These are phyloP conservation scores for Andrena cerasifolii DNA, from an alignment of 1,140 invertebrate species.

Conservation along the genomic window DNA sequence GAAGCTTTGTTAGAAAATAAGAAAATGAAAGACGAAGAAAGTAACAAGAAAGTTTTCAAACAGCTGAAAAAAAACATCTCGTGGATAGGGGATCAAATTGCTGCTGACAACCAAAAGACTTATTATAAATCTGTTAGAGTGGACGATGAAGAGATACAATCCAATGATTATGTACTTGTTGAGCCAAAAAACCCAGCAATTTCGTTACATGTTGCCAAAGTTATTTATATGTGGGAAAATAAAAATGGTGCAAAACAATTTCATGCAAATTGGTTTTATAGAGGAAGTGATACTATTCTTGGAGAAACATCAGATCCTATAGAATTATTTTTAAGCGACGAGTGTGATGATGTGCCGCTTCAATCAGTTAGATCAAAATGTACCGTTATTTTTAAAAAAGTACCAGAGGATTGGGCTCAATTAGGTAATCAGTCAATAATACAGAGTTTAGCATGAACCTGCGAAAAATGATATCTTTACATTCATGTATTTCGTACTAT, in stretches of 20 bases:
- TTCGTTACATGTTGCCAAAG: slow-evolving; percentile 86
- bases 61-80: slow-evolving; percentile 77
- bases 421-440: slow-evolving; percentile 52
- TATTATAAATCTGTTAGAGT: slow-evolving; percentile 71
- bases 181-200: slow-evolving; percentile 86
- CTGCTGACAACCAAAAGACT: slow-evolving; percentile 46
- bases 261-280: slow-evolving; percentile 83
- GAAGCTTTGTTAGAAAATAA: slow-evolving; percentile 77
- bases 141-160: slow-evolving; percentile 67
- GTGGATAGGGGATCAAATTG: slow-evolving; percentile 84
- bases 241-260: slow-evolving; percentile 58
- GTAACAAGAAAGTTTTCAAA: slow-evolving; percentile 72
- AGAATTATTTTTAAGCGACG: slow-evolving; percentile 90
- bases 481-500: not conserved
- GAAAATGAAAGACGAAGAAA: slow-evolving; percentile 62
- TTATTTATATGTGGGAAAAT: slow-evolving; percentile 87
- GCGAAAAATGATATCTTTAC: not conserved
- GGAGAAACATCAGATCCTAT: slow-evolving; percentile 91
- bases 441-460: slow-evolving; percentile 1
- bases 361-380: slow-evolving; percentile 84
- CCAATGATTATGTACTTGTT: slow-evolving; percentile 88
- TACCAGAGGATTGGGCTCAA: slow-evolving; percentile 60
- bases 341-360: slow-evolving; percentile 88
- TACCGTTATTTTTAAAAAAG: slow-evolving; percentile 65
- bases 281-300: slow-evolving; percentile 90